Percentiles rank a stretch among this genome's conserved stretches.
Conservation (phyloP, 1,140 invertebrate genomes). For the Ooceraea biroi region DNA sequence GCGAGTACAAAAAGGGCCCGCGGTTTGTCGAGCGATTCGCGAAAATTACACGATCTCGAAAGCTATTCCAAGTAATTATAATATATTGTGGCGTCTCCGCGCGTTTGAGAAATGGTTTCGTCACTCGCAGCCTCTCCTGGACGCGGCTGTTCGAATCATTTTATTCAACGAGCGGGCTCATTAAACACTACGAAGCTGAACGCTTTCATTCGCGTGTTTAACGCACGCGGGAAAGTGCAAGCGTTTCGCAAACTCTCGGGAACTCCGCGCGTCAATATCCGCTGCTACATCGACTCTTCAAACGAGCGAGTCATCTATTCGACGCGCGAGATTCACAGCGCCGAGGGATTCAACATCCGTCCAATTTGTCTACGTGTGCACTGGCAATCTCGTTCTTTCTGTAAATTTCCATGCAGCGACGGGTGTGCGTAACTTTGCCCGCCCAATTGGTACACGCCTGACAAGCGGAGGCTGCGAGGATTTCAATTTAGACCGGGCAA, state of each 20-base stretch:
- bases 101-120: slow-evolving; percentile 52
- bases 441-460: not conserved
- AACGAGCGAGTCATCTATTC: not conserved
- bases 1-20: slow-evolving; percentile 55
- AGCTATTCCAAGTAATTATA: slow-evolving; percentile 57
- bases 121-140: slow-evolving; percentile 18
- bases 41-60: slow-evolving; percentile 77
- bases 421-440: not conserved
- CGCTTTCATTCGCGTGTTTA: slow-evolving; percentile 46
- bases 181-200: slow-evolving; percentile 26
- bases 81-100: slow-evolving; percentile 51
- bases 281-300: not conserved
- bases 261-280: not conserved
- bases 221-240: slow-evolving; percentile 3
- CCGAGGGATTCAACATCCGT: not conserved
- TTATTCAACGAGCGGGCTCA: slow-evolving; percentile 41
- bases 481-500: slow-evolving; percentile 35
- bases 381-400: not conserved
- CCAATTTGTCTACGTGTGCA: too few species aligned
- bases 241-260: slow-evolving; percentile 17
- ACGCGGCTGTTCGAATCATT: slow-evolving; percentile 30
- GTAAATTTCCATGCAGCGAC: not conserved
- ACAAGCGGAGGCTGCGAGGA: not conserved
- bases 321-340: not conserved
- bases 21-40: slow-evolving; percentile 66